A percentile compares a stretch with the other conserved stretches of the same genome.
phyloP scores from a whole-genome alignment of 2,888 invertebrate genomes.

The Drosophila multiciliata region DNA sequence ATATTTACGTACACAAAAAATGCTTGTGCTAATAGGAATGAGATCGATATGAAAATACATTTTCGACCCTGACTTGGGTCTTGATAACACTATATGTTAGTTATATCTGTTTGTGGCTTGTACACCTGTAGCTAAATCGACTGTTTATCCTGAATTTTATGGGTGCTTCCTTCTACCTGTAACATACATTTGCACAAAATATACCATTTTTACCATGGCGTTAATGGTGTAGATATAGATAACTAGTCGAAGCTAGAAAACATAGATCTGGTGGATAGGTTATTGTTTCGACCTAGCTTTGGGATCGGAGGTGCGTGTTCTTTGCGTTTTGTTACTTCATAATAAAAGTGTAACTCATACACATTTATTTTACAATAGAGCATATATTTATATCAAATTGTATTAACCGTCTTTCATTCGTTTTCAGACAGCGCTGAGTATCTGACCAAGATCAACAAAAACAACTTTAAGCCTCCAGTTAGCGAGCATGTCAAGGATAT shows the following conservation, averaged over 20 bases:
- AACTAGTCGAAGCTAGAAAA: neutral
- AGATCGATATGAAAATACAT: neutral
- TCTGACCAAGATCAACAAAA: constrained; percentile 92
- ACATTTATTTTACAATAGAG: neutral
- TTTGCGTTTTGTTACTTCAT: too few species aligned
- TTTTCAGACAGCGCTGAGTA: constrained; percentile 89
- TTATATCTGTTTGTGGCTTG: neutral
- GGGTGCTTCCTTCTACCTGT: too few species aligned
- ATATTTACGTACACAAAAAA: too few species aligned
- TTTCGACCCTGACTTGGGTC: neutral
- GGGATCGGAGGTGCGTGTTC: neutral
- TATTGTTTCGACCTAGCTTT: too few species aligned
- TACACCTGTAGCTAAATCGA: too few species aligned
- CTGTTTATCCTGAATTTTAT: too few species aligned
- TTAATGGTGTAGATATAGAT: neutral
- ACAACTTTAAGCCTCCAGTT: constrained; percentile 94
- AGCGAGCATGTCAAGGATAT: constrained; percentile 94
- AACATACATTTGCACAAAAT: too few species aligned
- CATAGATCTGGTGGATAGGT: too few species aligned
- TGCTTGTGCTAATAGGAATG: too few species aligned
- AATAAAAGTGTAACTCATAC: too few species aligned
- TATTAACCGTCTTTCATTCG: neutral
- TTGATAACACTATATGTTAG: neutral
- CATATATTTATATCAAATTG: neutral
- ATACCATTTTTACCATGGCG: neutral